Evolutionary conservation across 2,113 vertebrate genomes (phyloP), one percentile per base, ranked within the genome.

Genomic region (Phalacrocorax pelagicus): DNA sequence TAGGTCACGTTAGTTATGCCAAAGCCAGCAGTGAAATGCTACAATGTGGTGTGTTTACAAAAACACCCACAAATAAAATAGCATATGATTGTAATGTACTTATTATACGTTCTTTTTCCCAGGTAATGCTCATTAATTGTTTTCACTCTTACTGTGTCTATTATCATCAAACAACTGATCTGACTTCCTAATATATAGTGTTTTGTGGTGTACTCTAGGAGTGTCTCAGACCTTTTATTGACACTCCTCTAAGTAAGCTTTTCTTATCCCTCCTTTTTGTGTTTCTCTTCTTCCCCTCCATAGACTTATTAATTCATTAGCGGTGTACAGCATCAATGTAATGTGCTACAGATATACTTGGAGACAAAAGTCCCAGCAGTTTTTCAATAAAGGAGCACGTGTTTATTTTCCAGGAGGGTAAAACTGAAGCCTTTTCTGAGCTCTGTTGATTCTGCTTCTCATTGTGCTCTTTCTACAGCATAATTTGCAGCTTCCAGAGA

Each of bases 401-500:
- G 6, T 44, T 75, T 67, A 42, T 81, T 92, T 96, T 94, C 62
- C 58, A 58, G 44, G 38, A 69, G 18, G 55, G 19, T 58, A 73
- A 94, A 83, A 72, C 6, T 30, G 38, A 81, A 80, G 65, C 30
- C 23, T 87, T 72, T 51, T 73, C 61, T 51, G 77, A 85, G 58
- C 49, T 87, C 38, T 91, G 29, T 62, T 96, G 46, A 40, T 72
- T 73, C 18, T 86, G 30, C 55, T 88, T n/a, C 55, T 85, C 58
- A 54, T 77, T 8, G 3, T 30, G 26, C 22, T 89, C 70, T 88
- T 92, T 88, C 77, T 47, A 52, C 36, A 70, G 46, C 20, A 29
- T 66, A 91, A 94, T 95, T 94, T 92, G 27, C 70, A 92, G 24
- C 52, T 91, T 87, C 32, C 84, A 87, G 70, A 91, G 74, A 61